These are phyloP conservation scores for Drosophila mulleri DNA, from an alignment of 2,888 invertebrate genomes.

Conservation along the genomic window DNA sequence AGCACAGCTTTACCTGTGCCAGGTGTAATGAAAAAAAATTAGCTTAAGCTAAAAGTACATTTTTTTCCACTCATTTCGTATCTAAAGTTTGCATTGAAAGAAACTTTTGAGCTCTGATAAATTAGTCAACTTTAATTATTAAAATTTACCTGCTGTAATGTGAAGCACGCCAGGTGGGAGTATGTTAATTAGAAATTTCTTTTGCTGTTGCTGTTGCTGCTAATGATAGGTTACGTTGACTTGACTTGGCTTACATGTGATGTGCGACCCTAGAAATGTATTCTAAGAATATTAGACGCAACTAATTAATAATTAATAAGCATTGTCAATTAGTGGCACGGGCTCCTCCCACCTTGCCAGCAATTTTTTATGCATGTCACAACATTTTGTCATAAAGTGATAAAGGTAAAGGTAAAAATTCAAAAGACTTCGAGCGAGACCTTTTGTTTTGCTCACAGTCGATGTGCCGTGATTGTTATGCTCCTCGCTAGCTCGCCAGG, in stretches of 20 bases:
- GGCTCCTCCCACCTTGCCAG: slow-evolving; percentile 15
- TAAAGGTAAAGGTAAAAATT: slow-evolving; percentile 73
- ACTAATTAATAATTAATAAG: slow-evolving; percentile 77
- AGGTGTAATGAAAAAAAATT: neutral
- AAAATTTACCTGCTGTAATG: neutral
- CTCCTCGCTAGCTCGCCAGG: slow-evolving; percentile 15
- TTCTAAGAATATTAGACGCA: slow-evolving; percentile 42
- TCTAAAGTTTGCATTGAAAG: neutral
- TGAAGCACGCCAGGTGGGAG: neutral
- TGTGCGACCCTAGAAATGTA: slow-evolving; percentile 11
- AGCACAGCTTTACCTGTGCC: neutral
- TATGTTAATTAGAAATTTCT: slow-evolving; percentile 36
- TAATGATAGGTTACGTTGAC: slow-evolving; percentile 7
- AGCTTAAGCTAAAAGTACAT: neutral
- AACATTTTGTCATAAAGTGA: slow-evolving; percentile 70
- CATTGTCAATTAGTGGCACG: slow-evolving; percentile 66
- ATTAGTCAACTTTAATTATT: slow-evolving; percentile 3
- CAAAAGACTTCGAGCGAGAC: slow-evolving; percentile 31
- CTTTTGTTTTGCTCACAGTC: slow-evolving; percentile 31
- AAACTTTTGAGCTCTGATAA: neutral
- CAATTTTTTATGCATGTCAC: slow-evolving; percentile 71
- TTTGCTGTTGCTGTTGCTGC: neutral
- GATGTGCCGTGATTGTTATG: slow-evolving; percentile 64
- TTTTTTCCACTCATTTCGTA: neutral
- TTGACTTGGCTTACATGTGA: slow-evolving; percentile 20